Evolutionary conservation across 1,140 invertebrate genomes (phyloP).

Genomic region (Drosophila kikkawai): DNA sequence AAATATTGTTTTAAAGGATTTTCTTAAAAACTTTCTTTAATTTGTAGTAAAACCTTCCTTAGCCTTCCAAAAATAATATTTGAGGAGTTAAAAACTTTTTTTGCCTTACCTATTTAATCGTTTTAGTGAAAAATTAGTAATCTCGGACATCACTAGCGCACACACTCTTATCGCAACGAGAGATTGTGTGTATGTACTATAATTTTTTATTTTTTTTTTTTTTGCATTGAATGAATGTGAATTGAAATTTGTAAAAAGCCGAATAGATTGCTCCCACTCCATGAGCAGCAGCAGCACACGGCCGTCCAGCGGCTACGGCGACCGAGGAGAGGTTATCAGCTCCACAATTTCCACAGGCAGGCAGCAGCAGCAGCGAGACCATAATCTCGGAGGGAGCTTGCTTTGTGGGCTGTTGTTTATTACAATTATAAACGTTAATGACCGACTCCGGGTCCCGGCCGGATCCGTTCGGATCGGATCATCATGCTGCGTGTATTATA

Average conservation of each 20-base stretch:
- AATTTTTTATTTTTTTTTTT: background rate
- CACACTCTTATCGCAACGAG: conserved; percentile 14
- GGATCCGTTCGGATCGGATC: conserved; percentile 24
- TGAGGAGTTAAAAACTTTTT: no score
- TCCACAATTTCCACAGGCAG: conserved; percentile 31
- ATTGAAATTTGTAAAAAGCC: conserved; percentile 68
- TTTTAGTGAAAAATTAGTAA: background rate
- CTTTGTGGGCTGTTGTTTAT: conserved; percentile 52
- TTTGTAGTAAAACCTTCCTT: background rate
- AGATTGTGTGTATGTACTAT: conserved; percentile 17
- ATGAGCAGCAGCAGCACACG: conserved; percentile 24
- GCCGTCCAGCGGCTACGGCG: conserved; percentile 2
- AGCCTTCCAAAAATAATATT: no score
- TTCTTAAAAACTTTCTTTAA: background rate
- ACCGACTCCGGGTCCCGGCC: conserved; percentile 17
- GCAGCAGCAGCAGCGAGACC: conserved; percentile 3
- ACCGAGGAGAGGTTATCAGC: conserved; percentile 39
- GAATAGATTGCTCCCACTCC: conserved; percentile 46
- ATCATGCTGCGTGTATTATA: conserved; percentile 31
- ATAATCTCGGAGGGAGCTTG: conserved; percentile 30
- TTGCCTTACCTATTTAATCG: background rate
- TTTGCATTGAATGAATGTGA: conserved; percentile 75
- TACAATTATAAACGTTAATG: conserved; percentile 60
- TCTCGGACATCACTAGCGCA: conserved; percentile 11
- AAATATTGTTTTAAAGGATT: background rate